Conservation (phyloP, 1,140 invertebrate genomes). For the Drosophila pseudoananassae region DNA sequence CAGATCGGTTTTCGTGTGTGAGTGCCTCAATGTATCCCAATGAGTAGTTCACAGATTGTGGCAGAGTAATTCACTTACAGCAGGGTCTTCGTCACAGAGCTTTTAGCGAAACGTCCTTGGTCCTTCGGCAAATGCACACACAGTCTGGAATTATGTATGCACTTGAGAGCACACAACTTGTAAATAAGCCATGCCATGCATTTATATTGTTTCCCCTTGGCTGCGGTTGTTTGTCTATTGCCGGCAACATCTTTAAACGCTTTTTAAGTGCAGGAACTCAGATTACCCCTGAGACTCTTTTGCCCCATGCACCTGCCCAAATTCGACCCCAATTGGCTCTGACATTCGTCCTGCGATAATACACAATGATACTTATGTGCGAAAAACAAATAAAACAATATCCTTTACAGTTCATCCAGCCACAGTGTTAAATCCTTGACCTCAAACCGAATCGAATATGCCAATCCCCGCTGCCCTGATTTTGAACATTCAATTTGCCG, state of each 20-base stretch:
- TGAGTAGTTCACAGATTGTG: constrained; percentile 31
- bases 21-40: constrained; percentile 51
- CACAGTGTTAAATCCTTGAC: constrained; percentile 20
- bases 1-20: constrained; percentile 42
- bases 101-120: constrained; percentile 37
- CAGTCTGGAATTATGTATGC: constrained; percentile 38
- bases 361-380: not conserved
- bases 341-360: not conserved
- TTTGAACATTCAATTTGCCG: constrained; percentile 49
- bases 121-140: constrained; percentile 26
- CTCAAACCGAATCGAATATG: constrained; percentile 27
- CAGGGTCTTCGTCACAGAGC: constrained; percentile 5
- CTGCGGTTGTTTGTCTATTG: constrained; percentile 8
- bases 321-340: constrained; percentile 13
- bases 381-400: constrained; percentile 2
- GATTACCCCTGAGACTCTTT: constrained; percentile 13
- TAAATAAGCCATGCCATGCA: constrained; percentile 48
- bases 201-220: constrained; percentile 40
- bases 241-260: constrained; percentile 43
- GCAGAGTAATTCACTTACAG: constrained; percentile 53
- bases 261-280: constrained; percentile 36
- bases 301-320: constrained; percentile 5
- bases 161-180: constrained; percentile 60
- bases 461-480: not conserved
- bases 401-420: constrained; percentile 3